phyloP scores from a whole-genome alignment of 2,888 invertebrate species.

The Phengaris arion region DNA sequence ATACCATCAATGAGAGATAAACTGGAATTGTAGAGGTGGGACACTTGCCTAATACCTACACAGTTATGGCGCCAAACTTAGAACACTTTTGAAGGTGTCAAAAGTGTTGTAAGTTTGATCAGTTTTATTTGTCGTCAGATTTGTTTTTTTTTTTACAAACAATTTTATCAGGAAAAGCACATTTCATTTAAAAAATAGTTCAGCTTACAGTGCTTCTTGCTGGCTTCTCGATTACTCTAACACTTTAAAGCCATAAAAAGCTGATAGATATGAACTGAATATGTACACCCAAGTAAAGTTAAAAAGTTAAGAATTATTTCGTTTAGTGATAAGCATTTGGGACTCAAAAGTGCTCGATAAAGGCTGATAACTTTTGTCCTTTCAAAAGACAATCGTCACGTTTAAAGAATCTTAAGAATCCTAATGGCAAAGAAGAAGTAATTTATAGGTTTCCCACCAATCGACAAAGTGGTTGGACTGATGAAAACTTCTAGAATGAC shows the following conservation, averaged over 20 bases:
- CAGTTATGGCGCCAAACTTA: slow-evolving; percentile 7
- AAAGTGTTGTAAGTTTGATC: too few relatives aligned
- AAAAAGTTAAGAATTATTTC: background rate
- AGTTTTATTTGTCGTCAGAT: too few relatives aligned
- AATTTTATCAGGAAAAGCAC: background rate
- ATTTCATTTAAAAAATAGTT: too few relatives aligned
- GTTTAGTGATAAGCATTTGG: slow-evolving; percentile 4
- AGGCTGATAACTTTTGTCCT: background rate
- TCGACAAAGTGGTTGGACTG: too few relatives aligned
- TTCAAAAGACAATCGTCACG: background rate
- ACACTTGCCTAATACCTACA: slow-evolving; percentile 1
- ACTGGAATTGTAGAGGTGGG: slow-evolving; percentile 1
- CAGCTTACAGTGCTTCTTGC: too few relatives aligned
- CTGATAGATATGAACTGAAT: too few relatives aligned
- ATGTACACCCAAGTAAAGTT: background rate
- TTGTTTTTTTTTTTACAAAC: background rate
- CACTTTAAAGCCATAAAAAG: too few relatives aligned
- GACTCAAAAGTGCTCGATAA: background rate
- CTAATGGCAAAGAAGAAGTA: background rate
- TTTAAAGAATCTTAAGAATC: background rate
- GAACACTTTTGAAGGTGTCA: background rate
- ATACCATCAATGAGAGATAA: slow-evolving; percentile 17
- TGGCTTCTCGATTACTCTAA: too few relatives aligned
- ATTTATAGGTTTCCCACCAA: slow-evolving; percentile 9
- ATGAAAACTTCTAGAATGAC: background rate